Evolutionary conservation across 2,797 vertebrate genomes (phyloP).

Genomic region (Leontopithecus rosalia): DNA sequence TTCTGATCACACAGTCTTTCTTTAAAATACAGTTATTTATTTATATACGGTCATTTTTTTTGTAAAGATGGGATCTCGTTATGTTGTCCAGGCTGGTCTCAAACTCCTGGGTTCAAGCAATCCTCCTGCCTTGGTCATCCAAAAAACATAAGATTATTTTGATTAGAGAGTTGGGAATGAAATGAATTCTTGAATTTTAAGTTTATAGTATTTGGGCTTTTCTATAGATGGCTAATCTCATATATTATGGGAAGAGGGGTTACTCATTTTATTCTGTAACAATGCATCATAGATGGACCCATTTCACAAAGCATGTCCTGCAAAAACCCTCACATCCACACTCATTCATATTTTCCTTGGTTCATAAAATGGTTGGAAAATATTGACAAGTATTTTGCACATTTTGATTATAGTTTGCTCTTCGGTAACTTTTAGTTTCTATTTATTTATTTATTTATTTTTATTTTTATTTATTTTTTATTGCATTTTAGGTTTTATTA

Average conservation of each 20-base stretch:
- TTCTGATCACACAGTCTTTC: neutral
- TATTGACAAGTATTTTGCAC: neutral
- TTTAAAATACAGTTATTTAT: neutral
- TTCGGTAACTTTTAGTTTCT: conserved; percentile 1
- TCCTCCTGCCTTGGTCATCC: neutral
- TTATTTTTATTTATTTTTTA: too few relatives aligned
- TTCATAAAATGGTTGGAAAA: neutral
- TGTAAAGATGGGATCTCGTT: neutral
- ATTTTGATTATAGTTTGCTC: conserved; percentile 1
- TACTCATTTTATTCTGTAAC: neutral
- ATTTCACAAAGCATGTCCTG: neutral
- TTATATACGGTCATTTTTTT: neutral
- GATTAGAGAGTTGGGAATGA: neutral
- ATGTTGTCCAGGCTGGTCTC: neutral
- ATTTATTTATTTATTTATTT: too few relatives aligned
- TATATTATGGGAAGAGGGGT: neutral
- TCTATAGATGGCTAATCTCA: neutral
- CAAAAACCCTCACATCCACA: neutral
- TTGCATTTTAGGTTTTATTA: neutral
- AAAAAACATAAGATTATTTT: neutral
- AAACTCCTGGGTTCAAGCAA: neutral
- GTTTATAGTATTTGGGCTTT: neutral
- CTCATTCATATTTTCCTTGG: neutral
- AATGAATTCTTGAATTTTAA: neutral
- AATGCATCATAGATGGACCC: neutral